Percentiles rank a stretch among this genome's conserved stretches.
These are phyloP conservation scores for Tragelaphus strepsiceros DNA, from an alignment of 2,113 vertebrate species.

Conservation along the genomic window DNA sequence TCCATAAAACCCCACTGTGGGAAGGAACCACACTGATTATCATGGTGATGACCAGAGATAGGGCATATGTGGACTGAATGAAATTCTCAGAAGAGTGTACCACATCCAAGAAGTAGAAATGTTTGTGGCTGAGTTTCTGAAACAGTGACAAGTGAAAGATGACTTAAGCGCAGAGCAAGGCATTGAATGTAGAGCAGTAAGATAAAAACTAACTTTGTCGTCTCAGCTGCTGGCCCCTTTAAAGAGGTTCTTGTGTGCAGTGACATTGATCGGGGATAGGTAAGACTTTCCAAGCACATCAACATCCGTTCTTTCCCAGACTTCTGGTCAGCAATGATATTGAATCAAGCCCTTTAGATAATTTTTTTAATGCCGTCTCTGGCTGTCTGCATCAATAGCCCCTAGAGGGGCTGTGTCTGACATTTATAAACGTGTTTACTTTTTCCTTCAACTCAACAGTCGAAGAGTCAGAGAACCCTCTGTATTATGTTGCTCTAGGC, in stretches of 20 bases:
- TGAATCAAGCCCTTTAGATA: constrained; percentile 62
- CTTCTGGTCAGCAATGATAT: constrained; percentile 45
- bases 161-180: neutral
- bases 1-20: neutral
- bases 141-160: neutral
- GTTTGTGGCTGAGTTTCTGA: neutral
- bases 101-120: neutral
- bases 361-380: constrained; percentile 55
- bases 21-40: neutral
- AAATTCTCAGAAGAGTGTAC: neutral
- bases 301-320: constrained; percentile 33
- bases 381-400: constrained; percentile 57
- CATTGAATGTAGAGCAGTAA: neutral
- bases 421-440: constrained; percentile 65
- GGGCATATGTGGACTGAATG: neutral
- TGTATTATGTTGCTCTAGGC: constrained; percentile 59
- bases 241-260: constrained; percentile 6
- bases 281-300: constrained; percentile 45
- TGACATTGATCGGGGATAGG: neutral
- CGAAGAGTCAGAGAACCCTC: constrained; percentile 6
- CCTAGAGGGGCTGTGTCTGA: constrained; percentile 42
- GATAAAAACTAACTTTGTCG: neutral
- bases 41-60: neutral
- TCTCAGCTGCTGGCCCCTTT: neutral
- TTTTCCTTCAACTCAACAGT: constrained; percentile 42